Evolutionary conservation across 2,888 invertebrate species (phyloP), one percentile per base, ranked within the genome.

Genomic region (Drosophila algonquin): DNA sequence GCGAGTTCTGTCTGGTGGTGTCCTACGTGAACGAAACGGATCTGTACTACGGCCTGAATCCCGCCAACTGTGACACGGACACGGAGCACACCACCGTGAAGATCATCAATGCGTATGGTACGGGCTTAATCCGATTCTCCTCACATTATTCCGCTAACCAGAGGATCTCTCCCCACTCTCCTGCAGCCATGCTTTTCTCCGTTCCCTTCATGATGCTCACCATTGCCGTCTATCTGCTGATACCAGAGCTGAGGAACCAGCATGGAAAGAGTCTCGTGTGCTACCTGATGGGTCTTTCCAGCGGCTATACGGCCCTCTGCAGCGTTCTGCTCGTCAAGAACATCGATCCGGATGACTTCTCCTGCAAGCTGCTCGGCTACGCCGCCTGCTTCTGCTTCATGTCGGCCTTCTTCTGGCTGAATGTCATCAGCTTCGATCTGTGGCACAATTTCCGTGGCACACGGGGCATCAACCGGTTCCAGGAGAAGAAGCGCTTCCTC

Each of bases 381-480:
- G 93, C 94, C 80, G 94, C 96, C 53, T 95, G 96, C 91, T 96
- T 95, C 92, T 95, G 95, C 77, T 96, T 97, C 91, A 94, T 96
- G 92, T 94, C 95, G 14, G 96, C 96, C 80, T 97, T 97, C 93
- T 96, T 96, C 91, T 97, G 97, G 97, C 93, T 97, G 87, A 97
- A 96, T 89, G 95, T 97, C 24, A 97, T 97, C 94, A 97, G 97
- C 91, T 95, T 97, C 90, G 97, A 97, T 90, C 95, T 97, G 87
- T 97, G 96, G 95, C 95, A 96, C 93, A 92, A 92, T 62, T 91
- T 91, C 63, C 90, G 91, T 0, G 90, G 90, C 3, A 91, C 91
- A 0, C 87, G 90, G 0, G 91, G 91, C 32, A 73, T 90, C 51
- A 85, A 90, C 68, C 87, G 87, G 3, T 89, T 82, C 62, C 83